phyloP scores from a whole-genome alignment of 2,113 vertebrate genomes.

The Aviceda subcristata region DNA sequence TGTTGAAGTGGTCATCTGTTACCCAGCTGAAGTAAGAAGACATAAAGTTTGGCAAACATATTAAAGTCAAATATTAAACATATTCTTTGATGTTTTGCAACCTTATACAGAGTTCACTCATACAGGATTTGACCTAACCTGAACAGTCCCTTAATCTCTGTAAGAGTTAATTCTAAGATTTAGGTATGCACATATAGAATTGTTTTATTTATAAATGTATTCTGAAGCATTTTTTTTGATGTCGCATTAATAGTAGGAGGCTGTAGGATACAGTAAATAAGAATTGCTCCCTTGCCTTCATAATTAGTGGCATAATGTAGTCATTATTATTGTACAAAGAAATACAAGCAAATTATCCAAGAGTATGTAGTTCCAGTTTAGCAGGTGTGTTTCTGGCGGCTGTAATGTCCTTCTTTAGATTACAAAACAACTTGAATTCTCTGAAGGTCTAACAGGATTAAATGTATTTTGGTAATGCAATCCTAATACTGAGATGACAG shows the following conservation, averaged over 20 bases:
- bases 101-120: background rate
- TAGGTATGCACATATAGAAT: background rate
- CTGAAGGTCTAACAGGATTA: background rate
- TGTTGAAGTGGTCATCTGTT: conserved; percentile 8
- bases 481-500: conserved; percentile 49
- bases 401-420: background rate
- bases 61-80: background rate
- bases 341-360: background rate
- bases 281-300: background rate
- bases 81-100: conserved; percentile 17
- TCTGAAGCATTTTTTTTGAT: background rate
- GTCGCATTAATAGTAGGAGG: background rate
- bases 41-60: background rate
- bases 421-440: background rate
- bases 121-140: background rate
- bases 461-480: background rate
- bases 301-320: background rate
- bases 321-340: background rate
- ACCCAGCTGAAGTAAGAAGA: conserved; percentile 12
- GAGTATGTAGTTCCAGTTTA: background rate
- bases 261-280: background rate
- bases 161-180: background rate
- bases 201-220: background rate
- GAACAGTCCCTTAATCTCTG: background rate
- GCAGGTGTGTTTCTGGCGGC: background rate